Conservation (phyloP, 1,140 invertebrate species). For the Drosophila sulfurigaster region DNA sequence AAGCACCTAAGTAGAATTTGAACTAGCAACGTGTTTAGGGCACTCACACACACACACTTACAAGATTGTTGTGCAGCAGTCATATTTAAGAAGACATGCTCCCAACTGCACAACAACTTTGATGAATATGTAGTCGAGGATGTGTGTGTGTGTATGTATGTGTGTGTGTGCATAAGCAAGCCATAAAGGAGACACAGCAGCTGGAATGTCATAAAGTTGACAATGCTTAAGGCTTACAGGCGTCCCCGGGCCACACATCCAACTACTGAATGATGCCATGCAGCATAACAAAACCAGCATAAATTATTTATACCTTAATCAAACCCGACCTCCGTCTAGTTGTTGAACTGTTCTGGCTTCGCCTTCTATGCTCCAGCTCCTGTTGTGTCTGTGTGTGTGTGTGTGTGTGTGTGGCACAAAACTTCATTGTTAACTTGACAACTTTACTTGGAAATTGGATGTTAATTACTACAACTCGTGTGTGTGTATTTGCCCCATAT, state of each 20-base stretch:
- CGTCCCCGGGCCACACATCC: background rate
- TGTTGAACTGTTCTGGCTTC: background rate
- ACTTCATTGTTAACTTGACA: slow-evolving; percentile 74
- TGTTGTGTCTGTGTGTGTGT: background rate
- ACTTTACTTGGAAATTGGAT: slow-evolving; percentile 66
- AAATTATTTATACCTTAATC: slow-evolving; percentile 80
- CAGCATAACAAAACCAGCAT: slow-evolving; percentile 59
- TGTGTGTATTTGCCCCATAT: slow-evolving; percentile 33
- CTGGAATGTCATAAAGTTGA: slow-evolving; percentile 76
- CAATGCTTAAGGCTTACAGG: slow-evolving; percentile 58
- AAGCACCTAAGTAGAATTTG: slow-evolving; percentile 26
- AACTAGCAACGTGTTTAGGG: slow-evolving; percentile 9
- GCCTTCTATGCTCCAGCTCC: background rate
- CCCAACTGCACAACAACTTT: slow-evolving; percentile 60
- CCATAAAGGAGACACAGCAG: slow-evolving; percentile 47
- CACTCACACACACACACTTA: slow-evolving; percentile 20
- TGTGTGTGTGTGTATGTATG: background rate
- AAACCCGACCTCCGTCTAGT: slow-evolving; percentile 33
- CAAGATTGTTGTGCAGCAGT: slow-evolving; percentile 26
- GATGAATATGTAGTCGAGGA: slow-evolving; percentile 60
- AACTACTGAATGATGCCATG: slow-evolving; percentile 1
- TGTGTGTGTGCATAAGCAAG: slow-evolving; percentile 32
- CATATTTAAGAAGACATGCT: slow-evolving; percentile 39
- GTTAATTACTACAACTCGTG: slow-evolving; percentile 71
- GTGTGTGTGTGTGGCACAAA: slow-evolving; percentile 16